These are phyloP conservation scores for Armadillidium nasatum DNA, from an alignment of 1,140 invertebrate genomes.

Conservation along the genomic window DNA sequence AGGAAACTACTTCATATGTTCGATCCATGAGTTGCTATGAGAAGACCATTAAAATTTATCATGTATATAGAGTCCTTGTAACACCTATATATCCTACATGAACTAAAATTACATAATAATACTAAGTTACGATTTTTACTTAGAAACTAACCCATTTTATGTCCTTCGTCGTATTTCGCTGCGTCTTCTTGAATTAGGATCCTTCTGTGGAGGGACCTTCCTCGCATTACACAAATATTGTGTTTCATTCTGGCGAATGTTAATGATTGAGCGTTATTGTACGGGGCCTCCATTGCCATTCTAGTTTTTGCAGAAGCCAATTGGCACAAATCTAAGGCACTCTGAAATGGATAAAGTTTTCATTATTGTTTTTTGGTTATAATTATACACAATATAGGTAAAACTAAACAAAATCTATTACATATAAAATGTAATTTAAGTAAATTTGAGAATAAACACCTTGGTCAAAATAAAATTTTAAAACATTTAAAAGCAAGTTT, in stretches of 20 bases:
- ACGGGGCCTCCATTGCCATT: constrained; percentile 86
- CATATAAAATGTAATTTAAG: background rate
- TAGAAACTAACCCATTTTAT: constrained; percentile 40
- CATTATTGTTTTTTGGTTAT: background rate
- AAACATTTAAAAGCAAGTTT: too few relatives aligned
- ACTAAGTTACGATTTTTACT: too few relatives aligned
- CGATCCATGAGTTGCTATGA: too few relatives aligned
- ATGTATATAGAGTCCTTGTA: too few relatives aligned
- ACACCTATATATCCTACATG: too few relatives aligned
- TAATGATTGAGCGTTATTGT: constrained; percentile 81
- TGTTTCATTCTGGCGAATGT: constrained; percentile 87
- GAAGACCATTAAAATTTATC: too few relatives aligned
- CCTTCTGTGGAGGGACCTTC: constrained; percentile 70
- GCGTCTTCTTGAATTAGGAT: constrained; percentile 51
- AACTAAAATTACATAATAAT: too few relatives aligned
- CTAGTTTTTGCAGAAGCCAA: constrained; percentile 66
- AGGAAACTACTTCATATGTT: too few relatives aligned
- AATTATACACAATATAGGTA: too few relatives aligned
- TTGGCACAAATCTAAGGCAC: constrained; percentile 68
- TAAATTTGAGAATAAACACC: background rate
- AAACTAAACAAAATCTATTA: background rate
- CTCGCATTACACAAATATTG: constrained; percentile 86
- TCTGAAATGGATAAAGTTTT: constrained; percentile 15
- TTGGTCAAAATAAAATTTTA: too few relatives aligned
- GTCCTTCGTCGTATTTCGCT: constrained; percentile 62